Base-by-base conservation (phyloP, 2,113 vertebrate species). In the Equus quagga region DNA sequence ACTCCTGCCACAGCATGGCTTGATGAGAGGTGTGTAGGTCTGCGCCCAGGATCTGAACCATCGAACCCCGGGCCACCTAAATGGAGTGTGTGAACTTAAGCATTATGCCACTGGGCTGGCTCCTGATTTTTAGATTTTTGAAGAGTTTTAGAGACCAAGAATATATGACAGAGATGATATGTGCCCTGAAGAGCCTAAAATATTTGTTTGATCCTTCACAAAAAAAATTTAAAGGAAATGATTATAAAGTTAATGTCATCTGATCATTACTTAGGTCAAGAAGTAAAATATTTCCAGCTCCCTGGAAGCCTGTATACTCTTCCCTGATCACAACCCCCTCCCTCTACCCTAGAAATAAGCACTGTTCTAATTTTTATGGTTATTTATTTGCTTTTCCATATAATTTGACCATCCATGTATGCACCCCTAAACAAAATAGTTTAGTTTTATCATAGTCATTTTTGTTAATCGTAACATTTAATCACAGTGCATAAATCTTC, bases 81-180 rank as follows among this genome's bases (percentile, higher is more conserved):
- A 41, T 41, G 36, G 36, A 41, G 36, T 41, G 36, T 41, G 36
- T 41, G 36, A 41, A 41, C 36, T 41, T 41, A 41, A 41, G 36
- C 36, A 41, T 41, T 41, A 41, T 41, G 36, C 36, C 36, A 41
- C 36, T 41, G 36, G 36, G 36, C 36, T 41, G 36, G 36, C 36
- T 41, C 36, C 36, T 75, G 36, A 85, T 9, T 81, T 92, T 92
- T 75, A 54, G 67, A 76, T 56, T 87, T 95, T 83, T 85, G 56
- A 89, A 83, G 56, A 56, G 26, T 89, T 89, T 3, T 84, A 85
- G 72, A 96, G 69, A 85, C 33, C 92, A 86, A 92, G 28, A 81
- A 46, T 95, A 36, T 82, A 26, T 81, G 19, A 31, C 51, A 82
- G 80, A 91, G 41, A 76, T 12, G 58, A 11, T 86, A 62, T 65